Conservation (phyloP, 1,140 invertebrate species). For the Tetramorium simillimum region DNA sequence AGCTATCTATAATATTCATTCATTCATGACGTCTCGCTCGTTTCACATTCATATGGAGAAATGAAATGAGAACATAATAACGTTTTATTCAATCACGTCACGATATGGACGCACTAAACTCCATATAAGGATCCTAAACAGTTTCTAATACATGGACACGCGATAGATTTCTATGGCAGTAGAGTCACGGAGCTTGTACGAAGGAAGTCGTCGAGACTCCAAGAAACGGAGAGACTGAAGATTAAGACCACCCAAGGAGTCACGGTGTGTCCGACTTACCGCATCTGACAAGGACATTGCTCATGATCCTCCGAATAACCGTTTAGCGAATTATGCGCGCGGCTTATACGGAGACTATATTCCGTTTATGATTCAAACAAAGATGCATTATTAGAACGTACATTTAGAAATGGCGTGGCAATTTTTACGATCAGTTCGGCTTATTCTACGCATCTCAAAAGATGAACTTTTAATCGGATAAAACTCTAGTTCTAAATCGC, state of each 20-base stretch:
- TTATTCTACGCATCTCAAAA: background rate
- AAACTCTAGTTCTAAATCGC: background rate
- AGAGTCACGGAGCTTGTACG: background rate
- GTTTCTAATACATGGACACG: constrained; percentile 35
- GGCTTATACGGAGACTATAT: background rate
- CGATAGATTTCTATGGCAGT: constrained; percentile 47
- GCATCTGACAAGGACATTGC: constrained; percentile 51
- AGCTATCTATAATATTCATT: background rate
- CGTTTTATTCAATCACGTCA: constrained; percentile 12
- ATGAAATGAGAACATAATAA: background rate
- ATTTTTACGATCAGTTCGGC: background rate
- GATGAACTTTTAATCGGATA: background rate
- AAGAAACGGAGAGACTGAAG: constrained; percentile 32
- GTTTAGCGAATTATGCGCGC: constrained; percentile 47
- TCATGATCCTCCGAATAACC: constrained; percentile 26
- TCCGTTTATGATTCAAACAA: background rate
- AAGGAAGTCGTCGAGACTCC: constrained; percentile 7
- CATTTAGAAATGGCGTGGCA: background rate
- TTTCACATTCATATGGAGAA: background rate
- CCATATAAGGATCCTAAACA: constrained; percentile 35
- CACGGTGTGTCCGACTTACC: constrained; percentile 47
- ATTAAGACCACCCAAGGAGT: constrained; percentile 59
- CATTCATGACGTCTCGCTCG: background rate
- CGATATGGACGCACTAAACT: background rate
- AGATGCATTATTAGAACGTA: background rate